Evolutionary conservation across 2,888 invertebrate genomes (phyloP), one percentile per base, ranked within the genome.

Genomic region (Platerodrilus igneus): DNA sequence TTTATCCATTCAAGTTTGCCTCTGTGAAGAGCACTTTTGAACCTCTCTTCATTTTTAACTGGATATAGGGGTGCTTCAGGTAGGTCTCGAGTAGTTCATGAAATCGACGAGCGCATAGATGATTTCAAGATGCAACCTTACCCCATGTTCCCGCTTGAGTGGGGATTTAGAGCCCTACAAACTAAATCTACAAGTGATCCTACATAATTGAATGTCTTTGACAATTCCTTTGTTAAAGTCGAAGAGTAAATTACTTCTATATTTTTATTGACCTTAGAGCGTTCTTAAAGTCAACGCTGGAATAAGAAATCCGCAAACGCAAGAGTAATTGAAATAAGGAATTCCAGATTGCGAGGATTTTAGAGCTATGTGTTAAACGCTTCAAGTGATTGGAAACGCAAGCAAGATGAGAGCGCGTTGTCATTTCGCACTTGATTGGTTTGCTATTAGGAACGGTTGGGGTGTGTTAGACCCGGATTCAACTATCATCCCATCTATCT

Each of bases 361-460:
- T 30, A 31, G 30, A 41, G 34, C 20, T 29, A 44, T 36, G 35
- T 39, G 39, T 44, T 44, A 44, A 44, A 44, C 39, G 44, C 44
- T 39, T 36, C 35, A 39, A 36, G 29, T 27, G 31, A 44, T 44
- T 35, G 26, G 28, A 38, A 38, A 41, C 35, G 41, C 31, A 26
- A 36, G 36, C 27, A 33, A 17, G 33, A 27, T 31, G 41, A 32
- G 25, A 34, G 35, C 32, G 45, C 43, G 37, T 34, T 32, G 41
- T 49, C 46, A 49, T 49, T 49, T 49, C 48, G 47, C 39, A 47
- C 36, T 45, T 49, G 49, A 49, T 49, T 49, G 44, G 47, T 42
- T 35, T 41, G 32, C 43, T 44, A 39, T 49, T 49, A 35, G 31
- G n/a, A 39, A 36, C 30, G 27, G 26, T 37, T 30, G 32, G 30